Conservation (phyloP, 2,797 vertebrate species). For the Argentina silus region DNA sequence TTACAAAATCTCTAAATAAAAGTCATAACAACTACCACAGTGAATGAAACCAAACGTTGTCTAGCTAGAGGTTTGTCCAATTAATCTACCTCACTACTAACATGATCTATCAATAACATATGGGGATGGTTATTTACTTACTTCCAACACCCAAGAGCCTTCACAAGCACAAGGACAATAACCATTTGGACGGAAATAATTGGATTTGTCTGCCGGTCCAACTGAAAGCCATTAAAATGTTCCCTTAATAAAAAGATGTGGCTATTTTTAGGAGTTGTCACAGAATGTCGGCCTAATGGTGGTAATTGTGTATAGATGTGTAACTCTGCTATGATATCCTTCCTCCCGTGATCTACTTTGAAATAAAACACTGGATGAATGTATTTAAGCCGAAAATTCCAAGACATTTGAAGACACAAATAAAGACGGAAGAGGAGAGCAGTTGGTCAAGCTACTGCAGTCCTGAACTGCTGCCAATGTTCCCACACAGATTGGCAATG, state of each 20-base stretch:
- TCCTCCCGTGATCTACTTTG: not conserved
- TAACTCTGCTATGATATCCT: not conserved
- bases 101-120: not conserved
- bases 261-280: conserved; percentile 29
- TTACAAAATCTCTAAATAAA: not conserved
- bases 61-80: not conserved
- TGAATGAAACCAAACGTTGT: not conserved
- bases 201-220: not conserved
- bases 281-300: conserved; percentile 19
- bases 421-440: conserved; percentile 64
- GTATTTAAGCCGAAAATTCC: conserved; percentile 49
- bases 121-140: not conserved
- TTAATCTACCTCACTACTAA: not conserved
- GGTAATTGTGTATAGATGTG: not conserved
- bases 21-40: not conserved
- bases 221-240: conserved; percentile 15
- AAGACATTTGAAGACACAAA: conserved; percentile 50
- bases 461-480: conserved; percentile 60
- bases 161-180: conserved; percentile 16
- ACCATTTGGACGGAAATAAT: not conserved
- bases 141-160: not conserved
- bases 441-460: conserved; percentile 57
- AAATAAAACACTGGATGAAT: conserved; percentile 14
- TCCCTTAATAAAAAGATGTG: conserved; percentile 19
- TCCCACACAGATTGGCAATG: conserved; percentile 59